Evolutionary conservation across 2,888 invertebrate species (phyloP).

Genomic region (Sinelater perroti): DNA sequence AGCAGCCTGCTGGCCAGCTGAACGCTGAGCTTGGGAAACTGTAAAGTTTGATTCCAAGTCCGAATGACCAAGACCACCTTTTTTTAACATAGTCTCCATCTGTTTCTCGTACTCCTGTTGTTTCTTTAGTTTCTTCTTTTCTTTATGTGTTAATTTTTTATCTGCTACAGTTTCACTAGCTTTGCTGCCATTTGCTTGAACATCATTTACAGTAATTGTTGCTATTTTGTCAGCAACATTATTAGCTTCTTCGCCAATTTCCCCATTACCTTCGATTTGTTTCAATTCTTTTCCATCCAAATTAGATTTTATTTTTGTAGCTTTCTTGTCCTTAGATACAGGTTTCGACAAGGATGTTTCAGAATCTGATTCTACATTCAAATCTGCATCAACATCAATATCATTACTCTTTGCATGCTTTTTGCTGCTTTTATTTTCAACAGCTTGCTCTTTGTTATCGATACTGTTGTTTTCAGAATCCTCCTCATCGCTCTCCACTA

Average conservation of each 20-base stretch:
- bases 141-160: slow-evolving; percentile 88
- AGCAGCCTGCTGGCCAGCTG: slow-evolving; percentile 78
- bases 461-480: slow-evolving; percentile 30
- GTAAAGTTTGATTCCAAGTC: slow-evolving; percentile 94
- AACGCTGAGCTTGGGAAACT: slow-evolving; percentile 84
- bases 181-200: slow-evolving; percentile 26
- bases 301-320: slow-evolving; percentile 40
- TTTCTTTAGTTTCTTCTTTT: slow-evolving; percentile 90
- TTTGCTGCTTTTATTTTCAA: neutral
- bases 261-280: slow-evolving; percentile 33
- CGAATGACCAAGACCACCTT: slow-evolving; percentile 89
- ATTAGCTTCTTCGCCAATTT: slow-evolving; percentile 22
- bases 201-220: slow-evolving; percentile 20
- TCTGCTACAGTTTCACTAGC: slow-evolving; percentile 46
- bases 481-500: slow-evolving; percentile 32
- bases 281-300: no score
- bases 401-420: slow-evolving; percentile 12
- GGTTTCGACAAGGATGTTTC: slow-evolving; percentile 34
- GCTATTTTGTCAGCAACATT: slow-evolving; percentile 38
- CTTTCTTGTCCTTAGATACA: slow-evolving; percentile 58
- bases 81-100: slow-evolving; percentile 83
- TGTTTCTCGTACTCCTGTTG: slow-evolving; percentile 89
- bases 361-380: slow-evolving; percentile 20
- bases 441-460: slow-evolving; percentile 8
- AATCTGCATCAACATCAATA: slow-evolving; percentile 4